These are phyloP conservation scores for Brachyrhaphis roseni DNA, from an alignment of 2,797 vertebrate species.

Conservation along the genomic window DNA sequence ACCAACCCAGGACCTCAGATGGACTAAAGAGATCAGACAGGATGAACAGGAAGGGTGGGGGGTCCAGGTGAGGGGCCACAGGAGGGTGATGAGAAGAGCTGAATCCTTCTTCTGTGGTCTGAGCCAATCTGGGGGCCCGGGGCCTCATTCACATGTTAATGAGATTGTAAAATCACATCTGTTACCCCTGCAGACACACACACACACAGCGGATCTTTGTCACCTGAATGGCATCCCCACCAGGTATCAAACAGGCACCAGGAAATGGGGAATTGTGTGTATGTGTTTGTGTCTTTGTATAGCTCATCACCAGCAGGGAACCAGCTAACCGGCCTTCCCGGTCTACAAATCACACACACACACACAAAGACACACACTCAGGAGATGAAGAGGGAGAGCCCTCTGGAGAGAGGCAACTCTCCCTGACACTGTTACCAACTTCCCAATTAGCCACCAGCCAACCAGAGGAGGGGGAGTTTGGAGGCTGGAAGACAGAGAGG, in stretches of 20 bases:
- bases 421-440: slow-evolving; percentile 80
- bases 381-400: slow-evolving; percentile 79
- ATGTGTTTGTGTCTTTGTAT: slow-evolving; percentile 21
- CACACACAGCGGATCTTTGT: slow-evolving; percentile 88
- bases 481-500: slow-evolving; percentile 31
- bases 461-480: slow-evolving; percentile 27
- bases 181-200: slow-evolving; percentile 82
- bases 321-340: slow-evolving; percentile 84
- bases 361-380: slow-evolving; percentile 37
- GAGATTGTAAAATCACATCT: slow-evolving; percentile 98
- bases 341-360: slow-evolving; percentile 84
- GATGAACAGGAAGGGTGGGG: slow-evolving; percentile 69
- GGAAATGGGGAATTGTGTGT: slow-evolving; percentile 84
- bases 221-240: slow-evolving; percentile 99
- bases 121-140: slow-evolving; percentile 86
- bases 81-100: slow-evolving; percentile 42
- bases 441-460: slow-evolving; percentile 75
- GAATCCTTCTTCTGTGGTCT: slow-evolving; percentile 77
- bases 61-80: slow-evolving; percentile 94
- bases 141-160: slow-evolving; percentile 99
- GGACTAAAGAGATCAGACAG: slow-evolving; percentile 94
- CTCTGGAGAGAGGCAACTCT: slow-evolving; percentile 73
- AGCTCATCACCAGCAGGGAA: slow-evolving; percentile 78
- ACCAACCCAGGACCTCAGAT: slow-evolving; percentile 91
- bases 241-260: slow-evolving; percentile 98